phyloP scores from a whole-genome alignment of 2,797 vertebrate species.

The Parauchenoglanis punctatus region DNA sequence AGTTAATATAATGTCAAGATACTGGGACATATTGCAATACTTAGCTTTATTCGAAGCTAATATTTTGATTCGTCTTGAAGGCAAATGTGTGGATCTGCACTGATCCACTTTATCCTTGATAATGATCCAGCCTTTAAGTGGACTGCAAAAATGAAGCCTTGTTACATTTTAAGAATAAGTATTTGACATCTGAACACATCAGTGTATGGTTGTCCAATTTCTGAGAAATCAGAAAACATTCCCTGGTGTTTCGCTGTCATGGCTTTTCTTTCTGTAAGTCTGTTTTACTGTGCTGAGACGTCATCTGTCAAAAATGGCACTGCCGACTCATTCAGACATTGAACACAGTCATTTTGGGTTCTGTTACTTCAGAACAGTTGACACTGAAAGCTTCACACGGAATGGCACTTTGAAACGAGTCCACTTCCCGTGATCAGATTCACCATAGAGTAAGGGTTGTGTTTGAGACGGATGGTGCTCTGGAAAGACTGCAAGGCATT shows the following conservation, averaged over 20 bases:
- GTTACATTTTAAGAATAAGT: neutral
- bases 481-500: neutral
- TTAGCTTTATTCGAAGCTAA: neutral
- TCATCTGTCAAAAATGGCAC: neutral
- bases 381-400: neutral
- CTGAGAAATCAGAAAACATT: slow-evolving; percentile 4
- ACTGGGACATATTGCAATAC: neutral
- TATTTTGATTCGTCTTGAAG: neutral
- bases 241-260: slow-evolving; percentile 71
- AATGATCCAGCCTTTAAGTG: neutral
- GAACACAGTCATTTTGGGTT: slow-evolving; percentile 13
- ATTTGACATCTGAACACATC: neutral
- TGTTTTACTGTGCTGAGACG: slow-evolving; percentile 25
- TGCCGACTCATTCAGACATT: slow-evolving; percentile 35
- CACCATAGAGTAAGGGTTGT: neutral
- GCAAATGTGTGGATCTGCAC: neutral
- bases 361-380: neutral
- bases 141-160: neutral
- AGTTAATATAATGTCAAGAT: neutral
- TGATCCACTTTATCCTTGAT: neutral
- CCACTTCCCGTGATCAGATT: neutral
- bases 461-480: neutral
- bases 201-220: neutral
- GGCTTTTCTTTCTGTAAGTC: slow-evolving; percentile 62
- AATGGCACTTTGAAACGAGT: neutral